Evolutionary conservation across 2,113 vertebrate species (phyloP).

Genomic region (Catharus bicknelli): DNA sequence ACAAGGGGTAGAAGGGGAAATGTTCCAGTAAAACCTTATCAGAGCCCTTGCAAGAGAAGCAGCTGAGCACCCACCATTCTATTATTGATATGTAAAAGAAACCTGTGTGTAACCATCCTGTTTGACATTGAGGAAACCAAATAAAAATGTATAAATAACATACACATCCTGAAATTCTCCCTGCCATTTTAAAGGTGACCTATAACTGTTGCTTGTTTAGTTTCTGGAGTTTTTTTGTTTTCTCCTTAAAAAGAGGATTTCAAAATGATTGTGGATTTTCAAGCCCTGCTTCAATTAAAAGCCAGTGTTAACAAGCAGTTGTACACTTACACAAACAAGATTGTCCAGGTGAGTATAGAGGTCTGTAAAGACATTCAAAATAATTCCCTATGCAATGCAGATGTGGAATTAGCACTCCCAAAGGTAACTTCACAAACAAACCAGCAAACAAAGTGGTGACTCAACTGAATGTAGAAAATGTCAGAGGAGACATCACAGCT

Average conservation of each 20-base stretch:
- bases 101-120: background rate
- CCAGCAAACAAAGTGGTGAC: background rate
- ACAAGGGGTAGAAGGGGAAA: background rate
- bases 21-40: background rate
- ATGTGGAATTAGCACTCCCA: background rate
- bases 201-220: background rate
- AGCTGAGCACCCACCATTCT: background rate
- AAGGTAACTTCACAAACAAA: background rate
- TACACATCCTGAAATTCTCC: background rate
- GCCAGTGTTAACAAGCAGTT: background rate
- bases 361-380: background rate
- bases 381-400: background rate
- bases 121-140: background rate
- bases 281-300: background rate
- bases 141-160: background rate
- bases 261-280: background rate
- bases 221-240: background rate
- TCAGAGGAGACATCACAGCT: background rate
- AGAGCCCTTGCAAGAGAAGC: background rate
- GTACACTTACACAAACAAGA: rapidly evolving
- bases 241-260: background rate
- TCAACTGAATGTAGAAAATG: background rate
- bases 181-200: background rate
- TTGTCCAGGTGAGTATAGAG: background rate
- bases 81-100: background rate